Base-by-base conservation (phyloP, 2,113 vertebrate genomes). In the Proterorhinus semilunaris region DNA sequence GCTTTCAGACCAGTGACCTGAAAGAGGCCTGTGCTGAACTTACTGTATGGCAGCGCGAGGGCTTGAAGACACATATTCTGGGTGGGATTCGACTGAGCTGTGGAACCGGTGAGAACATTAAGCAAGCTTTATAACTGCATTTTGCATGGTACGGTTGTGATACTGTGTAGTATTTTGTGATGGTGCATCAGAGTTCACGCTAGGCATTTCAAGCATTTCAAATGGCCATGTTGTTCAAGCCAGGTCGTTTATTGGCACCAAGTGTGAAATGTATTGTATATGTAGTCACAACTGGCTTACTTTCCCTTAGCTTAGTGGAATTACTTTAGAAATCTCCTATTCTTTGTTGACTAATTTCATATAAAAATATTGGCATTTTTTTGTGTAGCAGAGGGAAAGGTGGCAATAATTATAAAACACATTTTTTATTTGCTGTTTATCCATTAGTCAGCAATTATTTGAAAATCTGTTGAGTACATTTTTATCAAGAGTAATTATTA, bases 1-100 rank as follows among this genome's bases (percentile, higher is more conserved):
- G 98, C 74, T 96, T 99, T 74, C 91, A 94, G 53, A 81, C 81
- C 52, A 90, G 90, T 6, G 98, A 99, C 90, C 81, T 99, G 83
- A 86, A 69, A 0, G 95, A 99, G 87, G 96, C 96, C 0, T 99
- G 98, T 0, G 94, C 95, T 0, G 97, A 99, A 84, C 93, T 98
- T 83, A 96, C 94, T 0, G 88, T 98, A 49, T 98, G 97, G 95
- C 95, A 96, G 53, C 93, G 91, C 0, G 94, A 95, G 0, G 84
- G 93, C 27, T 86, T 96, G 7, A 90, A 93, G 84, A 92, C 86
- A 54, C 92, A 75, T 48, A 81, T 82, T 49, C 86, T 99, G 3
- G 98, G 98, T 0, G 98, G 96, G 17, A 74, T 94, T 71, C 93
- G 95, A 6, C 94, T 99, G 83, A 98, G 97, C 90, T 91, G 91